Evolutionary conservation across 2,113 vertebrate species (phyloP).

Genomic region (Eurystomus gularis): DNA sequence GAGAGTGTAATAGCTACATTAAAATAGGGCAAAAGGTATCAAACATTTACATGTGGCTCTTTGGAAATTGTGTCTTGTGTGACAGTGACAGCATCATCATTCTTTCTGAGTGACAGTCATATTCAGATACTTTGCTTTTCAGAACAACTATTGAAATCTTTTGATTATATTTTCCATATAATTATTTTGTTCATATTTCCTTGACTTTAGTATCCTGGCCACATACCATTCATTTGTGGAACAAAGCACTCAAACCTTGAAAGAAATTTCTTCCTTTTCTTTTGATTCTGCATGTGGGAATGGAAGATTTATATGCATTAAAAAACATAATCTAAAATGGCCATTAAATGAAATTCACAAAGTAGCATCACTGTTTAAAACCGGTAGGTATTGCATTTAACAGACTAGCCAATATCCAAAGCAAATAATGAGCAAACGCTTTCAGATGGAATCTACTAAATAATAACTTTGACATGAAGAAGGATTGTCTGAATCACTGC

Average conservation of each 20-base stretch:
- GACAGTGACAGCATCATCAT: not conserved
- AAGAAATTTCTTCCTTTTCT: not conserved
- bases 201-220: not conserved
- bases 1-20: not conserved
- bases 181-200: not conserved
- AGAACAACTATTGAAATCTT: not conserved
- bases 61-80: not conserved
- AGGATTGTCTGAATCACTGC: not conserved
- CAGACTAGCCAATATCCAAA: not conserved
- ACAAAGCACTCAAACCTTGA: not conserved
- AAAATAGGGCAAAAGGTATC: not conserved
- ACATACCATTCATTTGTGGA: not conserved
- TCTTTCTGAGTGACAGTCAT: not conserved
- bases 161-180: not conserved
- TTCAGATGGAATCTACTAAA: not conserved
- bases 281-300: not conserved
- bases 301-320: not conserved
- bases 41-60: not conserved
- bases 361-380: not conserved
- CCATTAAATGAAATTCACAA: not conserved
- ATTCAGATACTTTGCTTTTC: not conserved
- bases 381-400: not conserved
- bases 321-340: not conserved
- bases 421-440: not conserved
- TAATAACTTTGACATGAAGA: not conserved